Evolutionary conservation across 2,888 invertebrate genomes (phyloP).

Genomic region (Boloria selene): DNA sequence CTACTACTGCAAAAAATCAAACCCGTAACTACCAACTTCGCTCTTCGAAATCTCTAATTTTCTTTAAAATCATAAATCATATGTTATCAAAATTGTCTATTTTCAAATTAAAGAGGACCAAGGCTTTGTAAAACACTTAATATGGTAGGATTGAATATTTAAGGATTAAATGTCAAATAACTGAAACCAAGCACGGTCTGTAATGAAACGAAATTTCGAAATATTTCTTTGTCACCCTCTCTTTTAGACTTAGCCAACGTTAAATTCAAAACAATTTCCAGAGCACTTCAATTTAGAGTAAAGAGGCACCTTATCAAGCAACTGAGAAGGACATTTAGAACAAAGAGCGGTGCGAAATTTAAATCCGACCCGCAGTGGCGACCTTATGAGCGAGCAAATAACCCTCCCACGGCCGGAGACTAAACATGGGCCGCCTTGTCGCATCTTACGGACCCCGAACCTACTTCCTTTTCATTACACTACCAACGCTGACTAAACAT

Average conservation of each 20-base stretch:
- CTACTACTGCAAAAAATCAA: too few species aligned
- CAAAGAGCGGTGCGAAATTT: conserved; percentile 74
- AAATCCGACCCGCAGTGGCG: conserved; percentile 75
- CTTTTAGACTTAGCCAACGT: conserved; percentile 42
- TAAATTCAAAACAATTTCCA: conserved; percentile 54
- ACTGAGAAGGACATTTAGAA: conserved; percentile 66
- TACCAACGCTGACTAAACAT: conserved; percentile 80
- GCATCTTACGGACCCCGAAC: conserved; percentile 81
- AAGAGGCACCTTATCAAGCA: conserved; percentile 72
- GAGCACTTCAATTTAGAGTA: conserved; percentile 72
- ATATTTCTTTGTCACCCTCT: conserved; percentile 38
- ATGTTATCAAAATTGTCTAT: too few species aligned
- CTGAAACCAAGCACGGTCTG: conserved; percentile 27
- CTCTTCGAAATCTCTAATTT: too few species aligned
- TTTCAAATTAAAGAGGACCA: too few species aligned
- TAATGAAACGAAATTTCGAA: conserved; percentile 35
- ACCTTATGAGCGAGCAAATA: conserved; percentile 80
- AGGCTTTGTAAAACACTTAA: conserved; percentile 17
- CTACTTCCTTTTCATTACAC: conserved; percentile 80
- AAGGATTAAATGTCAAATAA: conserved; percentile 32
- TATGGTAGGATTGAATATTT: conserved; percentile 9
- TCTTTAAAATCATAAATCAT: too few species aligned
- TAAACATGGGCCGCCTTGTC: conserved; percentile 72
- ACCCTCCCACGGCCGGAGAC: conserved; percentile 52
- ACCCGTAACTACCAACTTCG: too few species aligned